These are phyloP conservation scores for Ailuropoda melanoleuca DNA, from an alignment of 2,113 vertebrate genomes.

Conservation along the genomic window DNA sequence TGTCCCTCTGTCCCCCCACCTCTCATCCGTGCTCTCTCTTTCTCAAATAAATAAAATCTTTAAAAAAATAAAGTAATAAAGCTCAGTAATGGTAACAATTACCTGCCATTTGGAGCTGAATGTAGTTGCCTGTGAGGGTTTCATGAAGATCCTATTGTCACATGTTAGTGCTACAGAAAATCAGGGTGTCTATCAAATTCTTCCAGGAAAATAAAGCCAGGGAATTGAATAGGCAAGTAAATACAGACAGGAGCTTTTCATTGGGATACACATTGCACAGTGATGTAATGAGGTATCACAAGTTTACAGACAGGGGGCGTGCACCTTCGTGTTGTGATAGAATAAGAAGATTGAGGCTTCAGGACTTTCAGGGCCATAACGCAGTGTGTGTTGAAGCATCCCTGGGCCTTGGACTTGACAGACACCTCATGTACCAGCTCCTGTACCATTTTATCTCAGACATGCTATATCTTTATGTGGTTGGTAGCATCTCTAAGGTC, in stretches of 20 bases:
- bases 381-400: too few species aligned
- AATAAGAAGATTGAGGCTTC: too few species aligned
- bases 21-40: too few species aligned
- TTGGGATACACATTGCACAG: rapidly evolving
- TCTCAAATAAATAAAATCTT: not conserved
- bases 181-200: rapidly evolving
- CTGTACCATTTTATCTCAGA: not conserved
- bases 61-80: not conserved
- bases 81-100: not conserved
- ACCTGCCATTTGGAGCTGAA: not conserved
- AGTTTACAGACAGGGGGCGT: not conserved
- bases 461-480: not conserved
- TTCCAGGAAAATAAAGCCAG: not conserved
- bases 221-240: not conserved
- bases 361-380: rapidly evolving
- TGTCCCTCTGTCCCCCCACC: too few species aligned
- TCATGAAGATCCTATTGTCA: not conserved
- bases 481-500: not conserved
- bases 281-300: not conserved
- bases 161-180: not conserved
- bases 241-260: not conserved
- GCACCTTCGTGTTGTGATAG: not conserved
- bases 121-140: not conserved
- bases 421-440: not conserved
- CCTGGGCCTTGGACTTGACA: rapidly evolving